phyloP scores from a whole-genome alignment of 2,888 invertebrate genomes.

The Eutolmus rufibarbis region DNA sequence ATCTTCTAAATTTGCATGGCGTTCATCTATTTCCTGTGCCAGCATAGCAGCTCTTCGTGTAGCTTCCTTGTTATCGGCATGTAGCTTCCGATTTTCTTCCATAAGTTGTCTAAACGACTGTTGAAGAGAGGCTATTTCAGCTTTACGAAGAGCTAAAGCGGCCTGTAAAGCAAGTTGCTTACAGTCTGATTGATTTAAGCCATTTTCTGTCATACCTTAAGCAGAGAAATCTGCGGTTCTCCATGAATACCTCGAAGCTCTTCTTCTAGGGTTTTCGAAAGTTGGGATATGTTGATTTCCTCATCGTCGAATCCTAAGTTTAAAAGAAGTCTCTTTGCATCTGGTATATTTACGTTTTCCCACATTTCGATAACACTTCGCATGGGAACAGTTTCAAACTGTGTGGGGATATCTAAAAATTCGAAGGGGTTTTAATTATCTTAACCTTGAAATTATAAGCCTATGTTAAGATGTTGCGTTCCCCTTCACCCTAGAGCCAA shows the following conservation, averaged over 20 bases:
- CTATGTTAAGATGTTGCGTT: not conserved
- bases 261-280: slow-evolving; percentile 74
- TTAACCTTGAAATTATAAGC: not conserved
- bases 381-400: slow-evolving; percentile 59
- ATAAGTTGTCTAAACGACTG: slow-evolving; percentile 71
- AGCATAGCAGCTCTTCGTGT: slow-evolving; percentile 81
- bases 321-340: slow-evolving; percentile 70
- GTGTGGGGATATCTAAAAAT: slow-evolving; percentile 54
- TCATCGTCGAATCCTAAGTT: slow-evolving; percentile 72
- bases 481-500: not conserved
- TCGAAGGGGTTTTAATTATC: not conserved
- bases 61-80: slow-evolving; percentile 79
- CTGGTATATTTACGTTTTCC: slow-evolving; percentile 74
- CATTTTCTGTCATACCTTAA: slow-evolving; percentile 50
- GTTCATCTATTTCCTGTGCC: slow-evolving; percentile 91
- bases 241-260: slow-evolving; percentile 66
- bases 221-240: slow-evolving; percentile 56
- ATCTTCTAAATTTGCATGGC: slow-evolving; percentile 82
- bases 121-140: slow-evolving; percentile 71
- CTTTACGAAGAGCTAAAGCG: slow-evolving; percentile 71
- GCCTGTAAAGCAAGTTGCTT: slow-evolving; percentile 62
- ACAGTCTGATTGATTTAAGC: not conserved
- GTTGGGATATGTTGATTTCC: slow-evolving; percentile 68
- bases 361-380: slow-evolving; percentile 74
- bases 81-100: slow-evolving; percentile 82